A percentile compares a stretch with the other conserved stretches of the same genome.
phyloP scores from a whole-genome alignment of 1,140 invertebrate species.

The Pseudoatta argentina region DNA sequence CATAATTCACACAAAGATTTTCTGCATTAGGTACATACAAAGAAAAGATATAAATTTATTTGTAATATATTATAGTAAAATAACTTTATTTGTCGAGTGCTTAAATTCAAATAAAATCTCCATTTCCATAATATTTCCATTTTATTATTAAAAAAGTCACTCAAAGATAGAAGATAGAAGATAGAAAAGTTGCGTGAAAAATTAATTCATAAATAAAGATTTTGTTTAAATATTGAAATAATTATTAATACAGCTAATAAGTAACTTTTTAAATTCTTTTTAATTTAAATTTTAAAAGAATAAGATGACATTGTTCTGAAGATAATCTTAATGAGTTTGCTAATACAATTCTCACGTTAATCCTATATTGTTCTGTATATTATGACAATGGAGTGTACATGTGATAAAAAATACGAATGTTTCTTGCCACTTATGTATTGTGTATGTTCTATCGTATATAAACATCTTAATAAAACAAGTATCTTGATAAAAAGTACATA shows the following conservation, averaged over 20 bases:
- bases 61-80: not conserved
- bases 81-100: not conserved
- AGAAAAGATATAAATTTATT: not conserved
- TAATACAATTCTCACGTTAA: not conserved
- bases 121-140: too few species aligned
- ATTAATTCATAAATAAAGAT: not conserved
- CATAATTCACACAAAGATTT: not conserved
- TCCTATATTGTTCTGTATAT: not conserved
- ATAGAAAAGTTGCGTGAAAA: not conserved
- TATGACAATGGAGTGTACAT: not conserved
- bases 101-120: not conserved
- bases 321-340: not conserved
- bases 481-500: not conserved
- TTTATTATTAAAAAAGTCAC: not conserved
- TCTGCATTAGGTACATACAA: not conserved
- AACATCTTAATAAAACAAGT: not conserved
- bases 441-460: not conserved
- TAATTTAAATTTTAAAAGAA: not conserved
- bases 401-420: not conserved
- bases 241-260: not conserved
- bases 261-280: not conserved
- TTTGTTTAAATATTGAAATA: conserved; percentile 7
- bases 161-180: not conserved
- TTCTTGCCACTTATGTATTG: not conserved
- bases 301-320: not conserved